Evolutionary conservation across 1,140 invertebrate species (phyloP).

Genomic region (Lepidurus arcticus): DNA sequence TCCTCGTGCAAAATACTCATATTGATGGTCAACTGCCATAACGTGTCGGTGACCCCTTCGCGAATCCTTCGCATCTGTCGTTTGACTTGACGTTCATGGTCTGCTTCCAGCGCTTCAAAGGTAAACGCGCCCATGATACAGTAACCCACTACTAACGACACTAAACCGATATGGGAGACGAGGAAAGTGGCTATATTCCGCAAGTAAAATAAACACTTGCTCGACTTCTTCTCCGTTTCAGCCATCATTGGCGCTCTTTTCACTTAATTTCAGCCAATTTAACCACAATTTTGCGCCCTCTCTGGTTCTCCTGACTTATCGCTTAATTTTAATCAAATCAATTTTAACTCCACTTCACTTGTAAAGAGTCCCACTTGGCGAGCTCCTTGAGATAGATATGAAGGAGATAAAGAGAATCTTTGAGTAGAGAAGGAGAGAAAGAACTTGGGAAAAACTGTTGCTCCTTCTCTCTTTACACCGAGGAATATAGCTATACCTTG

Average conservation of each 20-base stretch:
- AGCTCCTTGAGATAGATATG: constrained; percentile 7
- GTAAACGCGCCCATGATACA: constrained; percentile 79
- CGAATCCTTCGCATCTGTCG: constrained; percentile 65
- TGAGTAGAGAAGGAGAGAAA: neutral
- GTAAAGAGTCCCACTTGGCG: neutral
- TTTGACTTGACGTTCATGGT: constrained; percentile 58
- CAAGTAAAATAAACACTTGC: constrained; percentile 50
- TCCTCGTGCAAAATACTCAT: constrained; percentile 58
- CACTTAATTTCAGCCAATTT: no score
- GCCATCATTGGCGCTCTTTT: neutral
- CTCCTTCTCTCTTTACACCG: neutral
- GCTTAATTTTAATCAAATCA: no score
- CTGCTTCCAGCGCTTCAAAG: constrained; percentile 53
- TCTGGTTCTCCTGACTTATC: no score
- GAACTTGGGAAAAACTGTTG: neutral
- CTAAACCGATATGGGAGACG: constrained; percentile 79
- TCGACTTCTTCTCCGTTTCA: neutral
- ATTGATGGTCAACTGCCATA: constrained; percentile 70
- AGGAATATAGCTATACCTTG: neutral
- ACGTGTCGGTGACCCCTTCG: constrained; percentile 64
- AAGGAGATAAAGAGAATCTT: neutral
- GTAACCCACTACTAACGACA: constrained; percentile 79
- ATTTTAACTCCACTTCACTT: no score
- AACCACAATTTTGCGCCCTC: no score
- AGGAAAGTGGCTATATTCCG: constrained; percentile 78